Percentiles rank a stretch among this genome's conserved stretches.
phyloP scores from a whole-genome alignment of 2,797 vertebrate genomes.

The Orestias chungarensis region DNA sequence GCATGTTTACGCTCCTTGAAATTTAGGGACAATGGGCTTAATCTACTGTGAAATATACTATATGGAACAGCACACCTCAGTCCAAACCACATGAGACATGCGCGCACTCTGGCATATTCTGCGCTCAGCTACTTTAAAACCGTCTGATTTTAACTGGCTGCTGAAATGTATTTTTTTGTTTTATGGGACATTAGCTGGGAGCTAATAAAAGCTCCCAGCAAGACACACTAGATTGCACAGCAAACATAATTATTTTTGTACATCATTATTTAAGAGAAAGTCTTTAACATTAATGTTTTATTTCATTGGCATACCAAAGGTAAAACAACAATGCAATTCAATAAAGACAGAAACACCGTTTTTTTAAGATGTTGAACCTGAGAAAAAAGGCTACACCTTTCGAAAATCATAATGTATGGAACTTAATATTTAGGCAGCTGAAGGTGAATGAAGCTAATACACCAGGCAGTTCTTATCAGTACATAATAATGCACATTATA shows the following conservation, averaged over 20 bases:
- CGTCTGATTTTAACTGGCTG: slow-evolving; percentile 21
- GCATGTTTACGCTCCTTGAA: slow-evolving; percentile 68
- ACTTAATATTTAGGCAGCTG: too few species aligned
- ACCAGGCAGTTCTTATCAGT: neutral
- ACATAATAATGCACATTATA: neutral
- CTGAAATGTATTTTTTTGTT: slow-evolving; percentile 24
- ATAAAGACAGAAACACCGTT: too few species aligned
- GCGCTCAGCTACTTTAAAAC: slow-evolving; percentile 26
- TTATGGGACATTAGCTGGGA: too few species aligned
- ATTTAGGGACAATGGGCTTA: slow-evolving; percentile 72
- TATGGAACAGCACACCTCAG: slow-evolving; percentile 46
- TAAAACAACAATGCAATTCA: too few species aligned
- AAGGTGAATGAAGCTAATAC: too few species aligned
- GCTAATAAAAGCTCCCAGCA: slow-evolving; percentile 20
- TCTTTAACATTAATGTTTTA: slow-evolving; percentile 31
- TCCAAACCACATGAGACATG: slow-evolving; percentile 50
- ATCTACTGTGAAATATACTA: slow-evolving; percentile 69
- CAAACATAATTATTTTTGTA: slow-evolving; percentile 15
- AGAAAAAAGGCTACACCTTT: too few species aligned
- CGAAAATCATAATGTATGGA: too few species aligned
- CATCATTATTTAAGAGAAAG: slow-evolving; percentile 7
- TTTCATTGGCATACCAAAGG: slow-evolving; percentile 21
- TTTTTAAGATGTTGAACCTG: too few species aligned
- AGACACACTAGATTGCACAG: slow-evolving; percentile 8
- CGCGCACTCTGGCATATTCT: slow-evolving; percentile 7